phyloP scores from a whole-genome alignment of 2,113 vertebrate species.

The Nothoprocta pentlandii region DNA sequence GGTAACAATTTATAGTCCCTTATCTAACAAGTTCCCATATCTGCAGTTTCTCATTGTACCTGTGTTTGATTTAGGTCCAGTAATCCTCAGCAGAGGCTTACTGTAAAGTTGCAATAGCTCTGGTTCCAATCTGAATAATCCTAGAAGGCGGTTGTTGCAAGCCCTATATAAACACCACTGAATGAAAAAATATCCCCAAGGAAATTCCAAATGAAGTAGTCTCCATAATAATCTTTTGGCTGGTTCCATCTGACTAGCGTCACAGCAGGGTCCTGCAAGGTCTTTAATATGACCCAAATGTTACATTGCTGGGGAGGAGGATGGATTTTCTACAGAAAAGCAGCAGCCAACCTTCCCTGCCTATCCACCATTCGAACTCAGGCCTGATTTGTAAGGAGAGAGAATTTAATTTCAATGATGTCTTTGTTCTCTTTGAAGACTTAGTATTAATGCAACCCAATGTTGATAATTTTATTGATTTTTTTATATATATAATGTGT shows the following conservation, averaged over 20 bases:
- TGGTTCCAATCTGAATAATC: conserved; percentile 70
- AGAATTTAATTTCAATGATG: not conserved
- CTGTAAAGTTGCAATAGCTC: conserved; percentile 36
- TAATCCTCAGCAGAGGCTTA: conserved; percentile 46
- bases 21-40: conserved; percentile 29
- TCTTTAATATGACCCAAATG: conserved; percentile 57
- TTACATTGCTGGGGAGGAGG: not conserved
- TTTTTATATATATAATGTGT: not conserved
- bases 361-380: not conserved
- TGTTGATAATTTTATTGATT: not conserved
- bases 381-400: not conserved
- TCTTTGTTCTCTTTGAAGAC: not conserved
- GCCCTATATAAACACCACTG: conserved; percentile 37
- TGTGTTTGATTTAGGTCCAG: conserved; percentile 54
- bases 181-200: conserved; percentile 62
- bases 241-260: conserved; percentile 37
- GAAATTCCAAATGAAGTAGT: conserved; percentile 51
- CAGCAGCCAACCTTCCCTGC: not conserved
- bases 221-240: conserved; percentile 53
- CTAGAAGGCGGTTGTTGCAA: conserved; percentile 58
- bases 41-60: conserved; percentile 47
- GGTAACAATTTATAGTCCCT: conserved; percentile 4
- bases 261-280: conserved; percentile 40
- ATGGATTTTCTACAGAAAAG: not conserved
- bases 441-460: not conserved